A percentile compares a stretch with the other conserved stretches of the same genome.
Evolutionary conservation across 2,113 vertebrate species (phyloP).

Genomic region (Cairina moschata): DNA sequence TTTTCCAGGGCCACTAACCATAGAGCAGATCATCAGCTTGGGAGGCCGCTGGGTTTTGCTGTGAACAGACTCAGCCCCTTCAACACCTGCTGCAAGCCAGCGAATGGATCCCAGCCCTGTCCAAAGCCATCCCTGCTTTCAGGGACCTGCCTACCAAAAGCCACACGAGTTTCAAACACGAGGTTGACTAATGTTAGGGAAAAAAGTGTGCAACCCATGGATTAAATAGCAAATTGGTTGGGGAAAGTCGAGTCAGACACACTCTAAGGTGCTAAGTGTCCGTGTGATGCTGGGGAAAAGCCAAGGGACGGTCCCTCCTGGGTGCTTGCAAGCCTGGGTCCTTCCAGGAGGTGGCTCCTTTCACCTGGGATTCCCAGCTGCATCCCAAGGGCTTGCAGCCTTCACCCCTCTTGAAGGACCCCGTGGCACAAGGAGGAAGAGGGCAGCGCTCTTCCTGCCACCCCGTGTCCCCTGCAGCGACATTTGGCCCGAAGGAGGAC

Average conservation of each 20-base stretch:
- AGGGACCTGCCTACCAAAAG: neutral
- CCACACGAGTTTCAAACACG: accelerated
- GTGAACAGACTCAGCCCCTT: neutral
- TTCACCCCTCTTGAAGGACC: neutral
- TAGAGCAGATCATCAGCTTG: accelerated
- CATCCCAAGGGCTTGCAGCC: neutral
- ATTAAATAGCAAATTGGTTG: neutral
- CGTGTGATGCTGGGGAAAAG: neutral
- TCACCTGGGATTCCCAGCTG: neutral
- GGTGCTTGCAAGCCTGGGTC: neutral
- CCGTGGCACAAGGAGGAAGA: neutral
- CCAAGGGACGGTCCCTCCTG: neutral
- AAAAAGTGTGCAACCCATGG: neutral
- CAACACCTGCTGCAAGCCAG: neutral
- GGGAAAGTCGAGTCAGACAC: neutral
- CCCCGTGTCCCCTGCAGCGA: neutral
- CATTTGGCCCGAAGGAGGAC: accelerated
- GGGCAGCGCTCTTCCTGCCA: neutral
- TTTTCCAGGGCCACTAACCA: neutral
- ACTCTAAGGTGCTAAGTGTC: neutral
- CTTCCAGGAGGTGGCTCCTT: neutral
- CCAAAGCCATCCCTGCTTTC: neutral
- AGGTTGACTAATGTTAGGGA: no score
- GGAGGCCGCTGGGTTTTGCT: neutral
- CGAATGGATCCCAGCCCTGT: neutral